These are phyloP conservation scores for Prorops nasuta DNA, from an alignment of 1,140 invertebrate species.

Conservation along the genomic window DNA sequence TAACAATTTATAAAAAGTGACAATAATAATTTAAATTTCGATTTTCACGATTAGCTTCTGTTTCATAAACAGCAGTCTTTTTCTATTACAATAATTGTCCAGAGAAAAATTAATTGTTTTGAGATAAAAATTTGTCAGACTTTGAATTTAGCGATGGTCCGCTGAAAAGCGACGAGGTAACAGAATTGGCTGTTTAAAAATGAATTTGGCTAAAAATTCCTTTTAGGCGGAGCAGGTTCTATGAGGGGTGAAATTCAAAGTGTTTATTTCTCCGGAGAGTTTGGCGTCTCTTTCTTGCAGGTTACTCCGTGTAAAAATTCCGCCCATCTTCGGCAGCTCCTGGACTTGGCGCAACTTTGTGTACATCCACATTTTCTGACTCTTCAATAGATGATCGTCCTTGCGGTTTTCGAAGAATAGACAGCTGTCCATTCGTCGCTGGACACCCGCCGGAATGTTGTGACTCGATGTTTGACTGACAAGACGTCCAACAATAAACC, in stretches of 20 bases:
- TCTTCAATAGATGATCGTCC: not conserved
- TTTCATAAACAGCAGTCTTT: too few relatives aligned
- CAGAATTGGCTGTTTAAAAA: not conserved
- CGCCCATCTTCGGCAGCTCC: not conserved
- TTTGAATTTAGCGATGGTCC: not conserved
- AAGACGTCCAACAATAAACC: slow-evolving; percentile 18
- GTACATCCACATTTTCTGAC: slow-evolving; percentile 15
- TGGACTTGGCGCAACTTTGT: not conserved
- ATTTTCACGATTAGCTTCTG: too few relatives aligned
- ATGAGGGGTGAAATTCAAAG: not conserved
- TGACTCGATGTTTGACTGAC: slow-evolving; percentile 40
- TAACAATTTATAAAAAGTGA: too few relatives aligned
- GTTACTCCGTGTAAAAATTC: slow-evolving; percentile 16
- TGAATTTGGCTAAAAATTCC: not conserved
- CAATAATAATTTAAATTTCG: too few relatives aligned
- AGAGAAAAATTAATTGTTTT: not conserved
- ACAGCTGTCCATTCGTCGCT: slow-evolving; percentile 27
- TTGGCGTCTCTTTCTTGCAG: not conserved
- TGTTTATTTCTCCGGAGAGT: slow-evolving; percentile 3
- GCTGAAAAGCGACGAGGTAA: not conserved
- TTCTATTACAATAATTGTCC: too few relatives aligned
- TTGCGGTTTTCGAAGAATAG: slow-evolving; percentile 15
- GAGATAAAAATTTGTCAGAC: not conserved
- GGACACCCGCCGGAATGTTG: slow-evolving; percentile 36
- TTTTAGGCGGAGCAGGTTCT: not conserved